Base-by-base conservation (phyloP, 2,888 invertebrate species). In the Liposcelis brunnea region DNA sequence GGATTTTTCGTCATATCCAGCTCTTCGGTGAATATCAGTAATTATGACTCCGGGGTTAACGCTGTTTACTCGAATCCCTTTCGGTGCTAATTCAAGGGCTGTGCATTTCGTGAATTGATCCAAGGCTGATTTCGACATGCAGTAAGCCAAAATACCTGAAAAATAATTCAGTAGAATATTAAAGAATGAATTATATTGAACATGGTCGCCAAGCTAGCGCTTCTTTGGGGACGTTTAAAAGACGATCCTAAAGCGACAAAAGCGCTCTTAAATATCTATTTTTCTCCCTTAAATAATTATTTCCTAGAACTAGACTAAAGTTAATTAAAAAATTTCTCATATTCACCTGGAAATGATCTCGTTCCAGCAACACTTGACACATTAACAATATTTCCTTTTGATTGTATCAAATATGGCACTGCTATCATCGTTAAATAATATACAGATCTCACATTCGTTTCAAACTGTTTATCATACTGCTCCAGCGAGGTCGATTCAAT, bases 341-440 rank as follows among this genome's bases (percentile, higher is more conserved):
- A n/a, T n/a, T n/a, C n/a, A 33, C 63, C 63, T 10, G 71, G 63
- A 56, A 73, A 72, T 62, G 71, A 60, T 53, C 71, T 56, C 10
- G 70, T 53, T 55, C 68, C 77, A 59, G 62, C 74, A 55, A 74
- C 68, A 54, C 71, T 71, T 42, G 73, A 73, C 2, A 75, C 69
- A 55, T 74, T 75, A 2, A 75, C 72, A 47, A 71, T 62, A 43
- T 61, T 66, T 19, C 70, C 70, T 52, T 65, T 61, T 2, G 55
- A 57, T 50, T 55, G 52, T 11, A 65, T 60, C 14, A 74, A 58
- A 56, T 70, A 62, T 2, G 72, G 72, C 1, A 68, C 63, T 4
- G 68, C 66, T 43, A 70, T 54, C 63, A 66, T 67, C 6, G 68
- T 71, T 43, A 72, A 54, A 19, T 54, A 52, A 49, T 56, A 58